Evolutionary conservation across 2,888 invertebrate genomes (phyloP).

Genomic region (Dysmachus trigonus): DNA sequence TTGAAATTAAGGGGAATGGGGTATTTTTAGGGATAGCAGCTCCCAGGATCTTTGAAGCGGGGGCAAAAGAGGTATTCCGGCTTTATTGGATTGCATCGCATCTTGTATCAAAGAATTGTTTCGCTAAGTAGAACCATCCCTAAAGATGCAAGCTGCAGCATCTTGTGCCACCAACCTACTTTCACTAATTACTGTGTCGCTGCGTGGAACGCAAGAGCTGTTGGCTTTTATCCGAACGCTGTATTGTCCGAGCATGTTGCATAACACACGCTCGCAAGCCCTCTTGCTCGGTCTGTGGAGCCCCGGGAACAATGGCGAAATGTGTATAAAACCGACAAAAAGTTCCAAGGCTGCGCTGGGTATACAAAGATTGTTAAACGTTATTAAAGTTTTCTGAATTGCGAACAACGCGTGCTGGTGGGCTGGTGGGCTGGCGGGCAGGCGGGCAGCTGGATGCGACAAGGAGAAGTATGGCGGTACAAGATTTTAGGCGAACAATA

Average conservation of each 20-base stretch:
- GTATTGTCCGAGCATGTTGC: neutral
- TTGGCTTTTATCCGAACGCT: neutral
- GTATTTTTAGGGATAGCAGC: neutral
- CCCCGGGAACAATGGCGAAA: slow-evolving; percentile 6
- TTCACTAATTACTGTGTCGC: slow-evolving; percentile 8
- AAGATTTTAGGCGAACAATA: slow-evolving; percentile 37
- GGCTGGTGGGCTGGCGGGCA: neutral
- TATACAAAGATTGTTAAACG: slow-evolving; percentile 31
- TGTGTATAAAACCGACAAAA: slow-evolving; percentile 21
- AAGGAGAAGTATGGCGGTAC: slow-evolving; percentile 17
- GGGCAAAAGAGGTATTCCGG: neutral
- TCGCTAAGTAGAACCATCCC: neutral
- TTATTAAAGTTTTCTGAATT: slow-evolving; percentile 32
- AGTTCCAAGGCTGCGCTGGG: slow-evolving; percentile 6
- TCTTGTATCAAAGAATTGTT: neutral
- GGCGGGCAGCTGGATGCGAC: slow-evolving; percentile 16
- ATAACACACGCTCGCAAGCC: neutral
- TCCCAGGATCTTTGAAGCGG: neutral
- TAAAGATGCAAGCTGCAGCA: neutral
- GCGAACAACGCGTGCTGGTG: neutral
- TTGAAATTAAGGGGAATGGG: neutral
- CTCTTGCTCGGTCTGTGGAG: neutral
- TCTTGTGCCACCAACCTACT: slow-evolving; percentile 29
- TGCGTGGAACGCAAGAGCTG: slow-evolving; percentile 24
- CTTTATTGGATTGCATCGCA: neutral